Base-by-base conservation (phyloP, 2,113 vertebrate genomes). In the Podarcis muralis region DNA sequence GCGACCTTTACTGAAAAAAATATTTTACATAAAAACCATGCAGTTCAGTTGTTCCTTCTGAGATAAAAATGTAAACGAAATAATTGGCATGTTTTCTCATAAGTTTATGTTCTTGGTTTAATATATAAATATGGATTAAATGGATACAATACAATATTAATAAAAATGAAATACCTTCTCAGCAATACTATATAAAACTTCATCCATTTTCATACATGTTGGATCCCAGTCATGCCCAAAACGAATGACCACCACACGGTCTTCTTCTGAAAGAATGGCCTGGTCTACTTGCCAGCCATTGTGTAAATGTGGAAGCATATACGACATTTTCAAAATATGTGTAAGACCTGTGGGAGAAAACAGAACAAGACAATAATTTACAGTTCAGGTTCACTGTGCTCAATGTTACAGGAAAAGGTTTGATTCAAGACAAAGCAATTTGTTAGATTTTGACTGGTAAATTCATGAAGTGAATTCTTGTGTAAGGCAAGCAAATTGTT, bases 211-310 rank as follows among this genome's bases (percentile, higher is more conserved):
- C 99, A 99, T 99, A 81, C 99, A 99, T 0, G 98, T 99, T 0
- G 99, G 99, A 94, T 99, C 99, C 99, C 99, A 99, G 93, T 99
- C 99, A 91, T 99, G 99, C 2, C 99, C 99, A 30, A 99, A 99
- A 22, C 99, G 97, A 88, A 98, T 99, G 35, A 99, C 99, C 0
- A 99, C 97, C 0, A 98, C 99, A 0, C 99, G 97, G 95, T 99
- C 99, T 93, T 99, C 99, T 83, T 99, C 99, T 0, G 99, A 99
- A 15, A 99, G 97, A 91, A 99, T 99, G 93, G 99, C 99, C 95
- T 99, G 99, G 94, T 99, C 99, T 5, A 99, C 99, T 92, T 99
- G 99, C 99, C 99, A 99, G 95, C 99, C 99, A 40, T 99, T 99
- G 95, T 99, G 99, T 69, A 99, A 96, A 95, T 99, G 99, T 4